Percentiles rank a stretch among this genome's conserved stretches.
Evolutionary conservation across 2,797 vertebrate genomes (phyloP).

Genomic region (Brotula barbata): DNA sequence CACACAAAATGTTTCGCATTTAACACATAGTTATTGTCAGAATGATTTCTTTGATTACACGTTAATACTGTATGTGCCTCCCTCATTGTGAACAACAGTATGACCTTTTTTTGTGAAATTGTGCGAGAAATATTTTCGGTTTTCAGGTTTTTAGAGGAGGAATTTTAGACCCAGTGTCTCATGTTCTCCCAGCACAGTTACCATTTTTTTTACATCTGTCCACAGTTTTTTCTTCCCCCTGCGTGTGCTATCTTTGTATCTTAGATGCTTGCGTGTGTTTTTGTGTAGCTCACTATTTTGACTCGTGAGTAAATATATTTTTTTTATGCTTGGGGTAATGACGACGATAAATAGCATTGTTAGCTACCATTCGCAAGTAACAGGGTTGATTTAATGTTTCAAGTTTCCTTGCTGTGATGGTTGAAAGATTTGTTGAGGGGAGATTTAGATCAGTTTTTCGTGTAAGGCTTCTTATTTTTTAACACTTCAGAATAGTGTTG

Average conservation of each 20-base stretch:
- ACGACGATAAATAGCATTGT: background rate
- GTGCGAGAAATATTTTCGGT: background rate
- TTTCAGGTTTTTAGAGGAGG: conserved; percentile 8
- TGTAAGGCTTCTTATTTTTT: conserved; percentile 8
- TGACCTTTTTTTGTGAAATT: conserved; percentile 17
- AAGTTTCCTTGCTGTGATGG: conserved; percentile 9
- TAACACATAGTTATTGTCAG: background rate
- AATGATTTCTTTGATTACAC: conserved; percentile 14
- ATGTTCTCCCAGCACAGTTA: background rate
- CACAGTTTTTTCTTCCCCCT: too few relatives aligned
- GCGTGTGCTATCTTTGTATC: conserved; percentile 8
- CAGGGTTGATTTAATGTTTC: background rate
- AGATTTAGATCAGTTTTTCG: background rate
- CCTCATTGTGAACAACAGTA: conserved; percentile 16
- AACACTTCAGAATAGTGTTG: conserved; percentile 13
- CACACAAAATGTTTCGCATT: background rate
- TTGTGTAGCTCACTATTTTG: conserved; percentile 18
- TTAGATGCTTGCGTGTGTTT: conserved; percentile 42
- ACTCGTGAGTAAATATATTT: background rate
- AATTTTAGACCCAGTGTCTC: conserved; percentile 2
- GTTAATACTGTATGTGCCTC: too few relatives aligned
- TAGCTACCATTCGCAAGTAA: conserved; percentile 8
- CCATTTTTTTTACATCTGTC: background rate
- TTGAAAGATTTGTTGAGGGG: conserved; percentile 3
- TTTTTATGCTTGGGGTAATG: conserved; percentile 1